A percentile compares a stretch with the other conserved stretches of the same genome.
phyloP scores from a whole-genome alignment of 1,140 invertebrate species.

The Pteromalus puparum region DNA sequence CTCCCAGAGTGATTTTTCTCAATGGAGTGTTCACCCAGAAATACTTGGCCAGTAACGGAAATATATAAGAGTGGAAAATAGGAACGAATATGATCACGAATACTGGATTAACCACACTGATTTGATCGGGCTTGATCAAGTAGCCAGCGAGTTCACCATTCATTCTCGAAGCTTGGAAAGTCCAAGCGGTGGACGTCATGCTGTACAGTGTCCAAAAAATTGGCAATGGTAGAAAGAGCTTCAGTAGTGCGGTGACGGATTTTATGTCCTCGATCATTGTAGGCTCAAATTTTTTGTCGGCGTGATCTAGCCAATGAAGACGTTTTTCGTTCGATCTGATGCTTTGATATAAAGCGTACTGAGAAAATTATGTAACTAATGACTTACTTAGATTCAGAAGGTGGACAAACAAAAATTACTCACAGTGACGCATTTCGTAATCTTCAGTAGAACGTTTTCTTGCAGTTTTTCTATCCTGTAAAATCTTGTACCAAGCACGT shows the following conservation, averaged over 20 bases:
- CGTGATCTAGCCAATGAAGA: conserved; percentile 88
- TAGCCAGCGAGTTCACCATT: conserved; percentile 84
- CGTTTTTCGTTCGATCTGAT: conserved; percentile 73
- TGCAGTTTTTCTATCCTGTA: conserved; percentile 87
- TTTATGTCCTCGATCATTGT: conserved; percentile 86
- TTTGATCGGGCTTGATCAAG: conserved; percentile 90
- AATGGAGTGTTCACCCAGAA: conserved; percentile 79
- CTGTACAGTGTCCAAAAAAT: conserved; percentile 93
- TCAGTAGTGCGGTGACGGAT: conserved; percentile 81
- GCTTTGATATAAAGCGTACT: conserved; percentile 71
- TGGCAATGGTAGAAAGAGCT: conserved; percentile 88
- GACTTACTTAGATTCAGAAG: conserved; percentile 1
- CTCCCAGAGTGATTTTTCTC: conserved; percentile 87
- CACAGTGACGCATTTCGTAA: conserved; percentile 86
- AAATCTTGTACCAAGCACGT: conserved; percentile 83
- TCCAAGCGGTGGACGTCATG: conserved; percentile 95
- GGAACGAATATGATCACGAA: conserved; percentile 91
- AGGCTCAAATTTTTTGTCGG: conserved; percentile 81
- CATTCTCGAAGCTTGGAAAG: conserved; percentile 94
- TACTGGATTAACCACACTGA: conserved; percentile 91
- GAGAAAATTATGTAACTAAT: conserved; percentile 43
- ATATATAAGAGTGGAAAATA: conserved; percentile 85
- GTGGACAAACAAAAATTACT: conserved; percentile 71
- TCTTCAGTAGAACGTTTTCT: conserved; percentile 88
- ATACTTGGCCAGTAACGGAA: conserved; percentile 76